These are phyloP conservation scores for Plebejus argus DNA, from an alignment of 2,888 invertebrate genomes.

Conservation along the genomic window DNA sequence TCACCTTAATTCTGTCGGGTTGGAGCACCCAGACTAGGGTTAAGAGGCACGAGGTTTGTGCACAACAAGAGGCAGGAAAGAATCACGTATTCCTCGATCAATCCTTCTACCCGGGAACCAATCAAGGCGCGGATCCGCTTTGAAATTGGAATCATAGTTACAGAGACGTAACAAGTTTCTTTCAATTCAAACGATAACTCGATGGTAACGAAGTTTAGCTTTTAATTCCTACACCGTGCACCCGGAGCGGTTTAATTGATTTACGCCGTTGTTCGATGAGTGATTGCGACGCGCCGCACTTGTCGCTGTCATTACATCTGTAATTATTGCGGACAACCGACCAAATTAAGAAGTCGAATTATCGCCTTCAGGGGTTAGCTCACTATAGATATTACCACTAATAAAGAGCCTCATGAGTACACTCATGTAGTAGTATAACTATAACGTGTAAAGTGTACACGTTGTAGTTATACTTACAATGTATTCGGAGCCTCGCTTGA, in stretches of 20 bases:
- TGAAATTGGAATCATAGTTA: constrained; percentile 75
- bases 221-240: constrained; percentile 65
- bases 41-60: constrained; percentile 34
- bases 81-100: constrained; percentile 56
- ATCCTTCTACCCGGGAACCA: constrained; percentile 63
- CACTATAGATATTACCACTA: no score
- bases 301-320: constrained; percentile 12
- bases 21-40: not conserved
- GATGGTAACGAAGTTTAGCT: constrained; percentile 74
- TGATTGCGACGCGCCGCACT: constrained; percentile 47
- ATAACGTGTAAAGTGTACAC: no score
- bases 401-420: no score
- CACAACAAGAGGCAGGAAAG: constrained; percentile 47
- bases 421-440: no score
- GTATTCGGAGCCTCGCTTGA: not conserved
- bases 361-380: not conserved
- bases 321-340: not conserved
- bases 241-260: constrained; percentile 65
- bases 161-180: constrained; percentile 76
- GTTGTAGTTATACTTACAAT: not conserved
- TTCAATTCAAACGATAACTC: constrained; percentile 75
- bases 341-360: not conserved
- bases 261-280: constrained; percentile 55
- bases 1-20: not conserved
- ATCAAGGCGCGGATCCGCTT: constrained; percentile 74